Evolutionary conservation across 2,888 invertebrate species (phyloP).

Genomic region (Anorthoa munda): DNA sequence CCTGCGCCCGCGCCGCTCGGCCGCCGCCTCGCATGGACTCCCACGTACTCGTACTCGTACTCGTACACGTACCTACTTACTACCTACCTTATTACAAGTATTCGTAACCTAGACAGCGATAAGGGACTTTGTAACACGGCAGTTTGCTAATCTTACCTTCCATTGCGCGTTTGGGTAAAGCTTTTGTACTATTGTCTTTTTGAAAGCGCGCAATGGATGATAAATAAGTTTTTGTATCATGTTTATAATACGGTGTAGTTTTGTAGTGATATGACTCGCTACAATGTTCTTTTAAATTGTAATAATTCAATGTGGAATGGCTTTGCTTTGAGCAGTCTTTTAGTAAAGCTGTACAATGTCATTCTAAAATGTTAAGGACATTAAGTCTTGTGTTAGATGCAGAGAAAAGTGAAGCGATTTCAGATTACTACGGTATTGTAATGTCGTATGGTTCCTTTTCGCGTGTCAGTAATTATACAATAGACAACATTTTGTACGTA

Average conservation of each 20-base stretch:
- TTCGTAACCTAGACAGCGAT: conserved; percentile 35
- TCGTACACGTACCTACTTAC: conserved; percentile 60
- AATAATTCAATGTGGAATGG: conserved; percentile 6
- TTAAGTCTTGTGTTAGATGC: not conserved
- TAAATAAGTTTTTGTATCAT: conserved; percentile 32
- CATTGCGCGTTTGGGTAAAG: conserved; percentile 37
- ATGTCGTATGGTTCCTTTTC: conserved; percentile 12
- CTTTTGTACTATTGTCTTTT: not conserved
- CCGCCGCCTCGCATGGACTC: conserved; percentile 63
- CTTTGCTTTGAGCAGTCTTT: conserved; percentile 20
- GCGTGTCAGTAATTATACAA: conserved; percentile 19
- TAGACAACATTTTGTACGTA: conserved; percentile 30
- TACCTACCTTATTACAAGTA: conserved; percentile 56
- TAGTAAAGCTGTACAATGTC: not conserved
- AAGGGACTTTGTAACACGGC: conserved; percentile 33
- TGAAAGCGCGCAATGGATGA: conserved; percentile 48
- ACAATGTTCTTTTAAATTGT: conserved; percentile 17
- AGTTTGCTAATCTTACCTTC: conserved; percentile 42
- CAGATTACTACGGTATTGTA: not conserved
- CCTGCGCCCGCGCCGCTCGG: conserved; percentile 59
- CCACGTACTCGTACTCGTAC: conserved; percentile 46
- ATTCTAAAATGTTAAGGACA: not conserved
- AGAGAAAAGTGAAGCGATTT: not conserved
- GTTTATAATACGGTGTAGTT: conserved; percentile 37
- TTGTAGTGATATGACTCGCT: conserved; percentile 9